Evolutionary conservation across 2,888 invertebrate species (phyloP).

Genomic region (Stenodera caucasica): DNA sequence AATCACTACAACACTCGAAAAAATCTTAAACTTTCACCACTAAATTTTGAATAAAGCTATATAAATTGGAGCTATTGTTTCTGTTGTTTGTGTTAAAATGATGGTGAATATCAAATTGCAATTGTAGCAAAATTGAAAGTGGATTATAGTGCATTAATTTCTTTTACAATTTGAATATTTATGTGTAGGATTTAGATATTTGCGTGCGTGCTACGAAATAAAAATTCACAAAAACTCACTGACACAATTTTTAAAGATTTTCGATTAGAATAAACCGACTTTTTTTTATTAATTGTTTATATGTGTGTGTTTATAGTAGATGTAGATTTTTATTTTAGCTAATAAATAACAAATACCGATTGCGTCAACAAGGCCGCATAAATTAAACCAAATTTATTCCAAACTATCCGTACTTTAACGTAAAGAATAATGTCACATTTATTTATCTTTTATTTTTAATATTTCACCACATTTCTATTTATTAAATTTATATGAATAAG

Average conservation of each 20-base stretch:
- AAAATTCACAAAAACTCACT: neutral
- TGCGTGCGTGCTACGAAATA: neutral
- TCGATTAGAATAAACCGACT: neutral
- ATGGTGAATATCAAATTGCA: neutral
- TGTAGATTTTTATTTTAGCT: neutral
- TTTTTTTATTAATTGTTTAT: neutral
- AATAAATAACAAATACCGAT: slow-evolving; percentile 5
- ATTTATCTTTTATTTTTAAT: neutral
- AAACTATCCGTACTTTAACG: neutral
- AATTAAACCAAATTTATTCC: neutral
- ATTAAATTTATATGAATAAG: neutral
- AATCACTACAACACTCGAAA: neutral
- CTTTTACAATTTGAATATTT: neutral
- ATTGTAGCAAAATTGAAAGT: slow-evolving; percentile 6
- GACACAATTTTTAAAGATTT: slow-evolving; percentile 7
- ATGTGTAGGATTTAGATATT: slow-evolving; percentile 1
- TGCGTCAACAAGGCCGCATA: slow-evolving; percentile 5
- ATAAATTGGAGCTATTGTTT: no score
- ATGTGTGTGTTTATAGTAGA: neutral
- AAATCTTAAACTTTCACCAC: neutral
- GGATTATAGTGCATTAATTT: no score
- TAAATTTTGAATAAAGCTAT: no score
- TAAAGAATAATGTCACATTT: neutral
- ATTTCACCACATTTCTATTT: neutral
- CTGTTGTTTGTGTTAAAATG: neutral